phyloP scores from a whole-genome alignment of 2,113 vertebrate genomes.

The Lepidothrix coronata region DNA sequence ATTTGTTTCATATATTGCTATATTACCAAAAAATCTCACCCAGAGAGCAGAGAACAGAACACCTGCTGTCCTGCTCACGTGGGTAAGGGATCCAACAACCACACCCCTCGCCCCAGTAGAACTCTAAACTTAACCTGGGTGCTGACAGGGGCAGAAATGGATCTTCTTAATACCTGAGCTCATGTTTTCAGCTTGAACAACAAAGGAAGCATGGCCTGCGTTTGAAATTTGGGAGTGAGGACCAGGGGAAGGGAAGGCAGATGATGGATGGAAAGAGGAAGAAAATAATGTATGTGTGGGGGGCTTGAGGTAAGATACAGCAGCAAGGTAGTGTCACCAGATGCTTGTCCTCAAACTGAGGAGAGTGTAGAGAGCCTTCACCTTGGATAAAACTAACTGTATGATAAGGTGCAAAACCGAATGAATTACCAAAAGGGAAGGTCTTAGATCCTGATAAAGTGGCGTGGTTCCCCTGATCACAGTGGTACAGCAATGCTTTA shows the following conservation, averaged over 20 bases:
- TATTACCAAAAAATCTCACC: no score
- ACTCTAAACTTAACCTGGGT: not conserved
- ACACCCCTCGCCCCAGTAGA: not conserved
- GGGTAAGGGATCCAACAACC: not conserved
- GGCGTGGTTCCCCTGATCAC: not conserved
- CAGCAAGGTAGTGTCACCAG: not conserved
- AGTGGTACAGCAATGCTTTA: not conserved
- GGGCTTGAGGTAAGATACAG: not conserved
- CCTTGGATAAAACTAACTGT: not conserved
- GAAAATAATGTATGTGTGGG: rapidly evolving
- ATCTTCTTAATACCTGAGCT: not conserved
- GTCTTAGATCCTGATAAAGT: not conserved
- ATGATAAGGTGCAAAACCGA: not conserved
- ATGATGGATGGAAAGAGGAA: not conserved
- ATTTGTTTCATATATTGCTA: not conserved
- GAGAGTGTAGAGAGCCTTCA: not conserved
- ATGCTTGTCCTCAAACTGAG: not conserved
- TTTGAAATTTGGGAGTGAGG: not conserved
- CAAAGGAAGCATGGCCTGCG: not conserved
- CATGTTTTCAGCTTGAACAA: not conserved
- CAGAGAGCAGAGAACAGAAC: not conserved
- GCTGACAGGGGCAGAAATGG: rapidly evolving
- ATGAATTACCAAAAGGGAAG: not conserved
- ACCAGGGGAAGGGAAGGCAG: not conserved
- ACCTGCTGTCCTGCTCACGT: no score